Evolutionary conservation across 2,113 vertebrate species (phyloP).

Genomic region (Cacatua alba): DNA sequence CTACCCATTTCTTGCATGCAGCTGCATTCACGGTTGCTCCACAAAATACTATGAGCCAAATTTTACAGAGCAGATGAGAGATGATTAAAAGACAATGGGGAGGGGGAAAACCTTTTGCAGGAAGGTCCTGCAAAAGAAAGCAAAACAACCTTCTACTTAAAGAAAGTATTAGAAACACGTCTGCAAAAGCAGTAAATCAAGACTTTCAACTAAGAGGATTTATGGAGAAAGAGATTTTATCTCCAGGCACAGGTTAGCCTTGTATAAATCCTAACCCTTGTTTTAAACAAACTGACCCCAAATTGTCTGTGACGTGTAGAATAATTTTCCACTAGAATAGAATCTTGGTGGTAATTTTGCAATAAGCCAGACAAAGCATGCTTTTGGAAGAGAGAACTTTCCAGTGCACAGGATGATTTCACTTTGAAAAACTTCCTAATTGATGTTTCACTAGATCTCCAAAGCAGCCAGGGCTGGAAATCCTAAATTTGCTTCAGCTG

Average conservation of each 20-base stretch:
- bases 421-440: not conserved
- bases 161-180: not conserved
- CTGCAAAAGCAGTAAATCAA: not conserved
- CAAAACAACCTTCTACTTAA: not conserved
- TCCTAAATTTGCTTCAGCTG: not conserved
- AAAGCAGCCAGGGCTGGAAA: not conserved
- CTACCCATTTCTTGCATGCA: not conserved
- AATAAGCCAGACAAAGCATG: not conserved
- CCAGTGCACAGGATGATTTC: not conserved
- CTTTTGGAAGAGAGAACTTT: not conserved
- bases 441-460: not conserved
- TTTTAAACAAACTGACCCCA: conserved; percentile 20
- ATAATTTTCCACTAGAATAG: not conserved
- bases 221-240: conserved; percentile 7
- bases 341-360: not conserved
- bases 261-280: not conserved
- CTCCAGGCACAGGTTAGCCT: conserved; percentile 7
- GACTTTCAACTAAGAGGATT: conserved; percentile 10
- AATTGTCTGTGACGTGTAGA: not conserved
- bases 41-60: not conserved
- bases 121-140: not conserved
- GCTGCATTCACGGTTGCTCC: not conserved
- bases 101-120: not conserved
- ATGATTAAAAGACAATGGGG: not conserved
- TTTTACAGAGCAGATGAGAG: not conserved